phyloP scores from a whole-genome alignment of 2,888 invertebrate genomes.

The Elaeidobius kamerunicus region DNA sequence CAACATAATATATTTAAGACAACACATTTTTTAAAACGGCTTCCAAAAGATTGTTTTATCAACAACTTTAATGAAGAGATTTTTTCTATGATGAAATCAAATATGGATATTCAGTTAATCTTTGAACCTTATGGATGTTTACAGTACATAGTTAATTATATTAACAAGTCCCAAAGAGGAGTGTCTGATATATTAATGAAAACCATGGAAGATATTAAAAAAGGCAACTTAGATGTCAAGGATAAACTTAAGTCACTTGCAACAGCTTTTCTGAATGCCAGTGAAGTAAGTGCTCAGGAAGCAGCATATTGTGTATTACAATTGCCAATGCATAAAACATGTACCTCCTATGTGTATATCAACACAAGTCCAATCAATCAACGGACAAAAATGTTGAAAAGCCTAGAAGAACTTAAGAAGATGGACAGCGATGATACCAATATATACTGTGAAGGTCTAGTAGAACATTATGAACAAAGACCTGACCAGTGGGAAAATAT shows the following conservation, averaged over 20 bases:
- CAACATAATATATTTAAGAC: conserved; percentile 7
- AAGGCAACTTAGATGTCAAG: conserved; percentile 8
- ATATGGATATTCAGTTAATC: neutral
- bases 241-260: conserved; percentile 8
- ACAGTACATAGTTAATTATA: conserved; percentile 7
- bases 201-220: conserved; percentile 10
- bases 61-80: conserved; percentile 21
- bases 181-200: conserved; percentile 8
- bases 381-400: conserved; percentile 8
- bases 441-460: conserved; percentile 2
- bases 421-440: conserved; percentile 1
- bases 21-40: conserved; percentile 16
- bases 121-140: neutral
- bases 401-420: neutral
- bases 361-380: conserved; percentile 11
- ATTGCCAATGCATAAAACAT: conserved; percentile 9
- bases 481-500: neutral
- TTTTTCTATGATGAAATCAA: conserved; percentile 8
- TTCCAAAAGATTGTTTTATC: conserved; percentile 4
- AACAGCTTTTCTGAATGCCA: conserved; percentile 8
- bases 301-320: conserved; percentile 12
- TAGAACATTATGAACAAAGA: conserved; percentile 11
- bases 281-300: conserved; percentile 16
- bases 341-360: conserved; percentile 4
- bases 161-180: conserved; percentile 12